Percentiles rank a stretch among this genome's conserved stretches.
Evolutionary conservation across 2,797 vertebrate species (phyloP).

Genomic region (Sebastes diploproa): DNA sequence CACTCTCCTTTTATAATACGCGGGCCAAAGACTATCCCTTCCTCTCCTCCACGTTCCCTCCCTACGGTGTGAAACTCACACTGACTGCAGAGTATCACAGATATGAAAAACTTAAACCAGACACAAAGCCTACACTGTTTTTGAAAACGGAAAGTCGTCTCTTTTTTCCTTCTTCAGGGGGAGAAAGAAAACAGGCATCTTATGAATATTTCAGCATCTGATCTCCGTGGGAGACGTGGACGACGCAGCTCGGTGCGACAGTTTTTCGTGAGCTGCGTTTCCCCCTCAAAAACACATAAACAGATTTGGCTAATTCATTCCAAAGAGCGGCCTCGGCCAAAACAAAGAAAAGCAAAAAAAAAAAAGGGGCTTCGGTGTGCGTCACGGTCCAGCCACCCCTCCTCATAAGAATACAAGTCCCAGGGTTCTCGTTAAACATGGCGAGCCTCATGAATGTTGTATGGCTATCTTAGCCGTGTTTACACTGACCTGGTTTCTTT

Average conservation of each 20-base stretch:
- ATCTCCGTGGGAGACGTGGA: constrained; percentile 70
- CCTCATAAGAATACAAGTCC: constrained; percentile 70
- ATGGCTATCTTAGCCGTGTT: constrained; percentile 76
- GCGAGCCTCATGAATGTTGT: constrained; percentile 79
- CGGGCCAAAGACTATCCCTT: constrained; percentile 56
- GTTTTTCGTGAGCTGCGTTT: constrained; percentile 37
- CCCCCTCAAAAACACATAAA: constrained; percentile 55
- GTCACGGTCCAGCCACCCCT: constrained; percentile 24
- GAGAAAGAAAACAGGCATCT: constrained; percentile 56
- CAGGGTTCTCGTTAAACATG: constrained; percentile 75
- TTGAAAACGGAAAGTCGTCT: constrained; percentile 51
- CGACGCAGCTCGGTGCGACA: constrained; percentile 38
- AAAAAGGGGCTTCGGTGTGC: background rate
- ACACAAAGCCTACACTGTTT: constrained; percentile 67
- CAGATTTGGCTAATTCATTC: constrained; percentile 66
- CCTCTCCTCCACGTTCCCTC: constrained; percentile 43
- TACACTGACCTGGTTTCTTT: constrained; percentile 76
- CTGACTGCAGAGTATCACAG: constrained; percentile 66
- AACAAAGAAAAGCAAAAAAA: constrained; percentile 47
- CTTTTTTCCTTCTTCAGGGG: constrained; percentile 27
- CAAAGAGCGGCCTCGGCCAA: constrained; percentile 46
- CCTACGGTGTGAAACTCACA: constrained; percentile 61
- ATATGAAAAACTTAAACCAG: constrained; percentile 59
- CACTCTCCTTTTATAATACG: constrained; percentile 34
- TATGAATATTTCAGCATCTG: constrained; percentile 79